Base-by-base conservation (phyloP, 2,888 invertebrate genomes). In the Branchipolynoe longqiensis region DNA sequence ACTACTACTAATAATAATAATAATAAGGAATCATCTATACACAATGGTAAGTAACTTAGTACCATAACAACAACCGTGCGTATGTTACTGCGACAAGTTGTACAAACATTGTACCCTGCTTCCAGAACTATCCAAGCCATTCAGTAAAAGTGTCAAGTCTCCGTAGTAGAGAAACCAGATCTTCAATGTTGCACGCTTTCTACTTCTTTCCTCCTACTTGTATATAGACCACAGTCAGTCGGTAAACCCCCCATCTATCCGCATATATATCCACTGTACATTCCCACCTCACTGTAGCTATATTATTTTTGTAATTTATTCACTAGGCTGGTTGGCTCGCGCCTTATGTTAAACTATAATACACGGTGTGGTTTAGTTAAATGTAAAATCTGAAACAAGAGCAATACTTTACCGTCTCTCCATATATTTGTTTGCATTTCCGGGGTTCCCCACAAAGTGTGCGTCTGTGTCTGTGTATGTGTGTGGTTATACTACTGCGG, bases 271-370 rank as follows among this genome's bases (percentile, higher is more conserved):
- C 69, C 38, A 69, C 69, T 69, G 69, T 69, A 69, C 69, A 69
- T 69, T 69, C 8, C 69, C 69, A n/a, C 22, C 38, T 48, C 38
- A 69, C 18, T 69, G 69, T 69, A 69, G 69, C 69, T 33, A 69
- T 33, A 69, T 69, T 69, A 69, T 69, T 69, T 69, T 69, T 69
- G 69, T 69, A 69, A 69, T 69, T 36, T 69, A 69, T 69, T 69
- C 78, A 78, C 78, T 33, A 78, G 78, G 18, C 41, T 41, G 8
- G 33, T 78, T 54, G 54, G 48, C 41, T 28, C 48, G 41, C 48
- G 54, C 78, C 54, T 41, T 78, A 78, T 48, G 48, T 78, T 28
- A 25, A 78, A 4, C 28, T 78, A 78, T 48, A 31, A 48, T 28
- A 25, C 41, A 4, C 28, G 25, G 12, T 25, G 78, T 78, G 8